Percentiles rank a stretch among this genome's conserved stretches.
These are phyloP conservation scores for Trachymyrmex cornetzi DNA, from an alignment of 1,140 invertebrate species.

Conservation along the genomic window DNA sequence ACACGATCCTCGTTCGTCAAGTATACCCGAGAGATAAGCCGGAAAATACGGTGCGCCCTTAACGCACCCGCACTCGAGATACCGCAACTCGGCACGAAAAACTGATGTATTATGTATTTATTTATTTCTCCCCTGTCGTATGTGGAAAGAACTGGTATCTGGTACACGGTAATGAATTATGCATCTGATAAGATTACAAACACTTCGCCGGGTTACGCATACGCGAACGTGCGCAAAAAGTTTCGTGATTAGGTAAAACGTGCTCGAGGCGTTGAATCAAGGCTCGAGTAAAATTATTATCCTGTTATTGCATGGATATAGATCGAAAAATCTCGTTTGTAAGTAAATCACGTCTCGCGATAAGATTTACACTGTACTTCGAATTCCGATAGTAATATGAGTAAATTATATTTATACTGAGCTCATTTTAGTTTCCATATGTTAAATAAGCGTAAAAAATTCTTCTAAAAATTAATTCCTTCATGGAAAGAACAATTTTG, in stretches of 20 bases:
- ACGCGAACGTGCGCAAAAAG: conserved; percentile 8
- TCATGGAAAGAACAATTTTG: too few relatives aligned
- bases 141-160: not conserved
- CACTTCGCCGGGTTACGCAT: not conserved
- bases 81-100: conserved; percentile 44
- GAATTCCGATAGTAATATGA: not conserved
- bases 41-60: conserved; percentile 46
- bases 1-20: conserved; percentile 57
- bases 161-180: conserved; percentile 48
- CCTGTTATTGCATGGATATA: conserved; percentile 5
- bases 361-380: conserved; percentile 23
- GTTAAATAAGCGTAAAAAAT: not conserved
- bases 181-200: conserved; percentile 45
- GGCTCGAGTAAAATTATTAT: conserved; percentile 3
- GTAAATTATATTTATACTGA: not conserved
- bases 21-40: conserved; percentile 48
- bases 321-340: conserved; percentile 11
- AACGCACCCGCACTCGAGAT: conserved; percentile 46
- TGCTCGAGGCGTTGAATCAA: not conserved
- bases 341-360: conserved; percentile 13
- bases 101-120: conserved; percentile 63
- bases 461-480: not conserved
- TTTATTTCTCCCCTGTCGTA: conserved; percentile 33
- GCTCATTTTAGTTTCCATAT: not conserved
- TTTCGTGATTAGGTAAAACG: conserved; percentile 19